Base-by-base conservation (phyloP, 2,888 invertebrate genomes). In the Bedellia somnulentella region DNA sequence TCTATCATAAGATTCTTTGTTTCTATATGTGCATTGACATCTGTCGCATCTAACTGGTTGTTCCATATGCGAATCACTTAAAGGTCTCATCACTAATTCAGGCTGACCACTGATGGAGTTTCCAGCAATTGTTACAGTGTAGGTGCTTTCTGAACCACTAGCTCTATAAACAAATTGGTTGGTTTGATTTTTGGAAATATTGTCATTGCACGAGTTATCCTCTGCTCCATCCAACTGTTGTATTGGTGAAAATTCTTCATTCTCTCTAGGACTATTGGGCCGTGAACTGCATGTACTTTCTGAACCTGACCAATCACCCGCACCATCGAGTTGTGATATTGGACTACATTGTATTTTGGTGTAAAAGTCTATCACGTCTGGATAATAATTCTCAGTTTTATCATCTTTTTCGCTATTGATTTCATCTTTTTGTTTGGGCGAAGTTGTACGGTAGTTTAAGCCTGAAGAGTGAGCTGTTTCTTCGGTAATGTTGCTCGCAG, bases 21-120 rank as follows among this genome's bases (percentile, higher is more conserved):
- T 90, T 45, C 91, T 78, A 48, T 91, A 92, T 2, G 90, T 90
- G 48, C 93, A 87, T 45, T 89, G 89, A 51, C 94, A 95, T 38
- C 89, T 82, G 42, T 87, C 85, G 58, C 94, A 95, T 45, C 89
- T 87, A 1, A 93, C 92, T 5, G 89, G 87, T 43, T 85, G 82
- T 43, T 87, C 86, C 23, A 78, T 75, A 31, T 78, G 73, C 15
- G 60, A 49, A 30, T 76, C 75, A 32, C 71, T 75, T 34, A 73
- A 45, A 4, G 73, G 62, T 32, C 73, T 50, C 70, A 75, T 75
- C 1, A 66, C 66, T 35, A 61, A 49, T 49, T 67, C 78, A 34
- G 64, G 66, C 39, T 66, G 76, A 9, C 79, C 79, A 34, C 60
- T 70, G 13, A 76, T 58, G 9, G 79, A 68, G 35, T 68, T 73